Evolutionary conservation across 2,797 vertebrate species (phyloP).

Genomic region (Spinus olivaceus): DNA sequence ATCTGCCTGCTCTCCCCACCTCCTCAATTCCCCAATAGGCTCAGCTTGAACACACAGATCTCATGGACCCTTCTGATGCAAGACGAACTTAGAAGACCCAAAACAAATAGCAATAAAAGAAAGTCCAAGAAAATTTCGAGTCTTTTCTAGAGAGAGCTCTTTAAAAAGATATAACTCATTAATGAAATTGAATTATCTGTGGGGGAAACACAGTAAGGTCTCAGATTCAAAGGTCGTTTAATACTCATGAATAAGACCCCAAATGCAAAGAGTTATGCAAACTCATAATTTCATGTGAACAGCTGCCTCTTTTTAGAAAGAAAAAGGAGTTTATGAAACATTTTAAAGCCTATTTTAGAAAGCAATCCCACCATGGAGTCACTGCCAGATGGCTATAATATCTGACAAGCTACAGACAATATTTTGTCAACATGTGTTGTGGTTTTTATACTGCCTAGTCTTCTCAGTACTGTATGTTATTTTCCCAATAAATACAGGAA

Average conservation of each 20-base stretch:
- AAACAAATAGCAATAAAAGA: not conserved
- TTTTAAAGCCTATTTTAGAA: not conserved
- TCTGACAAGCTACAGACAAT: not conserved
- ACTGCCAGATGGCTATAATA: conserved; percentile 5
- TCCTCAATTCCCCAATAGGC: not conserved
- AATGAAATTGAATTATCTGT: not conserved
- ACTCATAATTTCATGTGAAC: not conserved
- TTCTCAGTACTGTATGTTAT: not conserved
- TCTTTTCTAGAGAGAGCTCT: not conserved
- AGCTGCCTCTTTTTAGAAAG: not conserved
- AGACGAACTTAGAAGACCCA: not conserved
- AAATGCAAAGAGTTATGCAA: not conserved
- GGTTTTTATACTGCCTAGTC: not conserved
- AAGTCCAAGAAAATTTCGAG: not conserved
- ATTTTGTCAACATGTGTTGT: not conserved
- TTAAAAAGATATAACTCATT: not conserved
- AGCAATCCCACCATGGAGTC: not conserved
- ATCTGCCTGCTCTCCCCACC: not conserved
- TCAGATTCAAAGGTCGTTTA: not conserved
- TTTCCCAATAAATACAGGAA: not conserved
- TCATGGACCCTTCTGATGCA: not conserved
- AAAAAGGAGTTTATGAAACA: not conserved
- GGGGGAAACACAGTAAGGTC: not conserved
- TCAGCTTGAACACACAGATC: not conserved
- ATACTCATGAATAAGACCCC: not conserved